Percentiles rank a stretch among this genome's conserved stretches.
Evolutionary conservation across 2,888 invertebrate genomes (phyloP).

Genomic region (Sminthurides aquaticus): DNA sequence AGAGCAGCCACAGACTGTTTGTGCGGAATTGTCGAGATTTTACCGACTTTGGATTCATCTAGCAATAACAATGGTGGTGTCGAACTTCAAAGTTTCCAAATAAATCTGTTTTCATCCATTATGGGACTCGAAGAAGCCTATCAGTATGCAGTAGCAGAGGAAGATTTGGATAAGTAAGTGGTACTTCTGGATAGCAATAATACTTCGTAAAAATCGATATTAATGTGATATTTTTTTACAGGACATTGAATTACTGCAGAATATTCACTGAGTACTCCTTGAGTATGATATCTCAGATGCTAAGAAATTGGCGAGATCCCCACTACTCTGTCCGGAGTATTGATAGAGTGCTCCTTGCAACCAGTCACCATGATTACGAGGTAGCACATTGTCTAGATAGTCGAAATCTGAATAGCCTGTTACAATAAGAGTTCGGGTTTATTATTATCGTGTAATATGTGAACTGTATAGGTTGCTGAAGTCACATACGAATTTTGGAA

Average conservation of each 20-base stretch:
- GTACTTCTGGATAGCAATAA: neutral
- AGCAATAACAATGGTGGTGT: slow-evolving; percentile 55
- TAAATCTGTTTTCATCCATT: slow-evolving; percentile 73
- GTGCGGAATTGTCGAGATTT: slow-evolving; percentile 72
- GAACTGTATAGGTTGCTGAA: slow-evolving; percentile 61
- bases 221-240: slow-evolving; percentile 42
- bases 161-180: slow-evolving; percentile 76
- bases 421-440: no score
- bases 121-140: slow-evolving; percentile 74
- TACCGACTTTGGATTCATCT: slow-evolving; percentile 56
- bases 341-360: slow-evolving; percentile 81
- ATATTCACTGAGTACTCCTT: slow-evolving; percentile 93
- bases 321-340: slow-evolving; percentile 76
- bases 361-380: slow-evolving; percentile 96
- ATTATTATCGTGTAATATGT: no score
- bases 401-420: no score
- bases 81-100: slow-evolving; percentile 63
- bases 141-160: slow-evolving; percentile 82
- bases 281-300: slow-evolving; percentile 76
- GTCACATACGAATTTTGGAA: slow-evolving; percentile 92
- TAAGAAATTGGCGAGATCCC: slow-evolving; percentile 56
- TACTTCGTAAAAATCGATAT: neutral
- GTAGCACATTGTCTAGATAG: no score
- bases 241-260: slow-evolving; percentile 82
- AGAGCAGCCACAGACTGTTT: slow-evolving; percentile 86